Conservation (phyloP, 2,888 invertebrate genomes). For the Oxyscelio sp. region DNA sequence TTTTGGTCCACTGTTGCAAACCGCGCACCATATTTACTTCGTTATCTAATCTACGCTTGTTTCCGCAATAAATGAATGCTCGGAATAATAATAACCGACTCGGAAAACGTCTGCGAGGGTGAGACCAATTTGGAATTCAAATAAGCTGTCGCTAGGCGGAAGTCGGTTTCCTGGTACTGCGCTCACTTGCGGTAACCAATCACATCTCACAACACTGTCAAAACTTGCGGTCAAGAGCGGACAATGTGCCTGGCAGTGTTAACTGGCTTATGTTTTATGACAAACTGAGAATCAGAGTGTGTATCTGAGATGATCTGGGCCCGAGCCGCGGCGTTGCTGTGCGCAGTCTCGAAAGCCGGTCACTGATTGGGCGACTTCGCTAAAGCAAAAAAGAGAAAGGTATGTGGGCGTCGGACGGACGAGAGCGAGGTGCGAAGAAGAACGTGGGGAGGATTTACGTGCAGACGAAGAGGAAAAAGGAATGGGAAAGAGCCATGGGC, state of each 20-base stretch:
- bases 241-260: slow-evolving; percentile 1
- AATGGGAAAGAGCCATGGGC: background rate
- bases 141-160: slow-evolving; percentile 58
- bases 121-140: slow-evolving; percentile 27
- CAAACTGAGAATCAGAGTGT: slow-evolving; percentile 51
- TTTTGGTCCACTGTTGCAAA: slow-evolving; percentile 97
- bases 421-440: slow-evolving; percentile 43
- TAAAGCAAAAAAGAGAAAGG: slow-evolving; percentile 69
- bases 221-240: slow-evolving; percentile 1
- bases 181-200: slow-evolving; percentile 32
- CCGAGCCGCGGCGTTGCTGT: slow-evolving; percentile 29
- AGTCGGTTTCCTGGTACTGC: slow-evolving; percentile 53
- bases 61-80: background rate
- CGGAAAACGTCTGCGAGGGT: background rate
- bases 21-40: slow-evolving; percentile 93
- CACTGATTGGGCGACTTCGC: slow-evolving; percentile 55
- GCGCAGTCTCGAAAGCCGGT: slow-evolving; percentile 61
- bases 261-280: slow-evolving; percentile 44
- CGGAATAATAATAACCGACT: background rate
- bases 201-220: slow-evolving; percentile 57
- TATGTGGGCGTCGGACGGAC: slow-evolving; percentile 40
- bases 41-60: background rate
- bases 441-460: slow-evolving; percentile 25
- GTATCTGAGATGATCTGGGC: slow-evolving; percentile 42
- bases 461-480: slow-evolving; percentile 17